These are phyloP conservation scores for Eurytemora carolleeae DNA, from an alignment of 1,140 invertebrate species.

Conservation along the genomic window DNA sequence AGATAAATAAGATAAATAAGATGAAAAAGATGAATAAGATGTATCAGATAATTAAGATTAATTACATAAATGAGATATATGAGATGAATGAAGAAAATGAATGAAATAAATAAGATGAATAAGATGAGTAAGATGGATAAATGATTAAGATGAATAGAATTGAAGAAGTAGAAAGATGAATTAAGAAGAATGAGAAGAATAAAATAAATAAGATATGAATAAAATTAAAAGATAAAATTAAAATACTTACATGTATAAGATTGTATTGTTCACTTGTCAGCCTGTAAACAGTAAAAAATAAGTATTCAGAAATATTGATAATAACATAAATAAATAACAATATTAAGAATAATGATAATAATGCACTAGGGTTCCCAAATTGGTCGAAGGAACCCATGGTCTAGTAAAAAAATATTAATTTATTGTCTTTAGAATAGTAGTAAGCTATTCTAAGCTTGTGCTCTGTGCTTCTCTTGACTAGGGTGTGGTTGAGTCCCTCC, in stretches of 20 bases:
- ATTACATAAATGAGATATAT: no score
- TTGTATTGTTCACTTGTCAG: neutral
- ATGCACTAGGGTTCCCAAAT: neutral
- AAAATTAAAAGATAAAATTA: neutral
- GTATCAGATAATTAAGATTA: no score
- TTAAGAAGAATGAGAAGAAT: no score
- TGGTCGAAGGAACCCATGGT: neutral
- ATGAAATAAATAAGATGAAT: no score
- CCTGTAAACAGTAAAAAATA: neutral
- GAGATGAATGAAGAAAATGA: no score
- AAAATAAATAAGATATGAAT: no score
- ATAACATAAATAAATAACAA: neutral
- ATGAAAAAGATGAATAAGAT: no score
- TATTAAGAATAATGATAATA: neutral
- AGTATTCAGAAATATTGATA: neutral
- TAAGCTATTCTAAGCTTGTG: neutral
- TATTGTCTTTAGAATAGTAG: neutral
- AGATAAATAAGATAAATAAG: no score
- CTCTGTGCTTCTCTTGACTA: neutral
- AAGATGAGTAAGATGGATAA: no score
- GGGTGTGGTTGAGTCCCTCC: neutral
- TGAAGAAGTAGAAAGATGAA: no score
- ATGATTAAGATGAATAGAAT: no score
- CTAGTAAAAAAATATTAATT: neutral
- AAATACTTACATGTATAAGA: neutral